phyloP scores from a whole-genome alignment of 92 coral and sea anemone species.

The Phenganax stokvisi region DNA sequence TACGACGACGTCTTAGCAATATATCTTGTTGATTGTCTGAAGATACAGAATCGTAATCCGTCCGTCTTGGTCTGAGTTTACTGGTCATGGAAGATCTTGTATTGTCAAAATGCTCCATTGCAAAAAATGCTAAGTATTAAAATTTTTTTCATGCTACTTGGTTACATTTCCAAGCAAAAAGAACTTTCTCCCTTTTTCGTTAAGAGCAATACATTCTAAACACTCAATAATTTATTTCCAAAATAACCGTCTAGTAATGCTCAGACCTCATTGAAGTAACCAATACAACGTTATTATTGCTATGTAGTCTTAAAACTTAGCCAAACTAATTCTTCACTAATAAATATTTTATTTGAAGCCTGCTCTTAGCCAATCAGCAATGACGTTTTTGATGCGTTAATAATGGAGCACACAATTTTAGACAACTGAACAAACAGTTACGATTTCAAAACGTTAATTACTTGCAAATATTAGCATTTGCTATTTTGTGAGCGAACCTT shows the following conservation, averaged over 20 bases:
- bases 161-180: not conserved
- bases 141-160: not conserved
- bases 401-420: not conserved
- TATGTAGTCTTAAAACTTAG: constrained; percentile 32
- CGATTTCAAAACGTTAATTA: not conserved
- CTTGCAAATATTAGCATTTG: constrained; percentile 3
- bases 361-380: not conserved
- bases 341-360: constrained; percentile 21
- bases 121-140: not conserved
- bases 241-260: not conserved
- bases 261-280: not conserved
- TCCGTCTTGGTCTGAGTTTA: constrained; percentile 35
- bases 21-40: constrained; percentile 67
- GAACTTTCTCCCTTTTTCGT: not conserved
- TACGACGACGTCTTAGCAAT: constrained; percentile 37
- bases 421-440: constrained; percentile 6
- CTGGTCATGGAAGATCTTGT: too few relatives aligned
- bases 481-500: not conserved
- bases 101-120: not conserved
- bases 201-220: not conserved
- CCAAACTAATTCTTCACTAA: constrained; percentile 21
- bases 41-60: constrained; percentile 57
- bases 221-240: not conserved
- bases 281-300: constrained; percentile 1
- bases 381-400: not conserved